These are phyloP conservation scores for Habropoda laboriosa DNA, from an alignment of 1,140 invertebrate species.

Conservation along the genomic window DNA sequence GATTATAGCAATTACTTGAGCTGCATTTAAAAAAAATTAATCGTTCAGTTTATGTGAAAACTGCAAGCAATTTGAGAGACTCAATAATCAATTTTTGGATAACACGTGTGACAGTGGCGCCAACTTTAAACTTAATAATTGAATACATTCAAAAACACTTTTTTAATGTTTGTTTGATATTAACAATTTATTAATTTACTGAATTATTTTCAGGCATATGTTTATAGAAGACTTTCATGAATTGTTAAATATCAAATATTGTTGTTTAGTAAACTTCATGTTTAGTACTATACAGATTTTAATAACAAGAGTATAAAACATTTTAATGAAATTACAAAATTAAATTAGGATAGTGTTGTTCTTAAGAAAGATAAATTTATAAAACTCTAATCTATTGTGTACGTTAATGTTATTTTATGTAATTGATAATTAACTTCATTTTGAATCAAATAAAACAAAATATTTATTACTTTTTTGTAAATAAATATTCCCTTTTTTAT, in stretches of 20 bases:
- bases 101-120: background rate
- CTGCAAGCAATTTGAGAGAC: background rate
- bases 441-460: too few species aligned
- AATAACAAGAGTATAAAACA: background rate
- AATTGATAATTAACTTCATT: background rate
- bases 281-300: too few species aligned
- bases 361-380: background rate
- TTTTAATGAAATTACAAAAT: background rate
- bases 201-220: background rate
- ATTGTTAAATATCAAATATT: too few species aligned
- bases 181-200: too few species aligned
- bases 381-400: background rate
- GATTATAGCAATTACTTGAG: too few species aligned
- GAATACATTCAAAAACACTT: background rate
- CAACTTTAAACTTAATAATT: background rate
- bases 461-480: too few species aligned
- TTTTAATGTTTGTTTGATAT: background rate
- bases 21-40: background rate
- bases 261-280: too few species aligned
- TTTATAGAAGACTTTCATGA: background rate
- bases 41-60: background rate
- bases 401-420: background rate
- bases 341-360: background rate
- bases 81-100: constrained; percentile 1
- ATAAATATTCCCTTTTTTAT: too few species aligned